A percentile compares a stretch with the other conserved stretches of the same genome.
Conservation (phyloP, 2,113 vertebrate genomes). For the Acrocephalus arundinaceus region DNA sequence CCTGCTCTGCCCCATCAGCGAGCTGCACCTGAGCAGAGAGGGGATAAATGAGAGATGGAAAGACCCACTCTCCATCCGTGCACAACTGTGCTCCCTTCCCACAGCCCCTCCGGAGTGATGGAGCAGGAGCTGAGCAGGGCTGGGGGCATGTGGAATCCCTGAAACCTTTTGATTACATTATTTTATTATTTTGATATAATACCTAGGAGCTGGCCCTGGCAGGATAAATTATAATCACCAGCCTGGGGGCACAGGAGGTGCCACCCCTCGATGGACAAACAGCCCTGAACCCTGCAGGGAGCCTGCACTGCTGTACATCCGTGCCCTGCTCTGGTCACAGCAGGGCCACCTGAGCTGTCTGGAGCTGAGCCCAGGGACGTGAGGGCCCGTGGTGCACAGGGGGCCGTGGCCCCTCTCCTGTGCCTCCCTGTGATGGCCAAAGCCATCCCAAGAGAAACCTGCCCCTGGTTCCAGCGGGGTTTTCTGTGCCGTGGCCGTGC, state of each 20-base stretch:
- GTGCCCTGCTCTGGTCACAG: not conserved
- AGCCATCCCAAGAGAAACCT: not conserved
- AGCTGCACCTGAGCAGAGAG: not conserved
- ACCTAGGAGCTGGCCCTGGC: no score
- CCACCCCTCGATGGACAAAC: accelerated
- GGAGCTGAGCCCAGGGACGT: accelerated
- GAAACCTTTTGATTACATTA: no score
- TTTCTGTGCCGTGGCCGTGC: not conserved
- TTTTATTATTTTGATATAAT: no score
- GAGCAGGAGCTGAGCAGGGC: not conserved
- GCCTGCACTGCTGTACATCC: no score
- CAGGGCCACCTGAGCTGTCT: accelerated
- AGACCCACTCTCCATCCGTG: accelerated
- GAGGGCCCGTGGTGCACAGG: accelerated
- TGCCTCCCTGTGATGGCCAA: accelerated
- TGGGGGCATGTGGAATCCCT: not conserved
- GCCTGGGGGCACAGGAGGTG: not conserved
- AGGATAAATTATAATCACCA: no score
- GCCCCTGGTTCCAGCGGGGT: not conserved
- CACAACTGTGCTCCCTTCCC: not conserved
- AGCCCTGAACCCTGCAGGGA: not conserved
- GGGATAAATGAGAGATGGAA: not conserved
- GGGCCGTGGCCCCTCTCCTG: not conserved
- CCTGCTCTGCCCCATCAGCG: not conserved
- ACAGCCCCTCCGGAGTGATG: accelerated